These are phyloP conservation scores for Mastomys coucha DNA, from an alignment of 2,113 vertebrate genomes.

Conservation along the genomic window DNA sequence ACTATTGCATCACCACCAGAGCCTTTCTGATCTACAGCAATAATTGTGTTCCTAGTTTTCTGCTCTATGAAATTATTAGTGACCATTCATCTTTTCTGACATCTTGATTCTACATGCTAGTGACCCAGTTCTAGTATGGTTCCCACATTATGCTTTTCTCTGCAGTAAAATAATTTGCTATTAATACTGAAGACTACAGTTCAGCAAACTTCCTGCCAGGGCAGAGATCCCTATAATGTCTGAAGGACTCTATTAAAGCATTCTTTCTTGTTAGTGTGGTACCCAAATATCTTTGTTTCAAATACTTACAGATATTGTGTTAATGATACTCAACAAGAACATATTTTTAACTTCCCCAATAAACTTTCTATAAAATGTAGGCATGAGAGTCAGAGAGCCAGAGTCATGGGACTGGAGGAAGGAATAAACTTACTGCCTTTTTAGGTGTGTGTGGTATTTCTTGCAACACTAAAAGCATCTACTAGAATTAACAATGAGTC, in stretches of 20 bases:
- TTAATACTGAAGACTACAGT: neutral
- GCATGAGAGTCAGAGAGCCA: fast-evolving
- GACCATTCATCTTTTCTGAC: neutral
- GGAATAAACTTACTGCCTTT: neutral
- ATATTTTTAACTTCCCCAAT: neutral
- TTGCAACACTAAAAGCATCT: neutral
- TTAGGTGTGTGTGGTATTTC: neutral
- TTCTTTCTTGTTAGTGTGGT: neutral
- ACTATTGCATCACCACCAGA: neutral
- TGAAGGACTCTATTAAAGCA: fast-evolving
- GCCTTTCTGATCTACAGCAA: neutral
- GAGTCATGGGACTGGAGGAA: fast-evolving
- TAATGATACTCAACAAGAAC: neutral
- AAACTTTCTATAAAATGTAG: neutral
- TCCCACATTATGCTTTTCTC: neutral
- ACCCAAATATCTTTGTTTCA: fast-evolving
- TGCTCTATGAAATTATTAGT: neutral
- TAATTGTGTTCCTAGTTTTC: neutral
- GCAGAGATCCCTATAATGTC: fast-evolving
- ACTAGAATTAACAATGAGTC: neutral
- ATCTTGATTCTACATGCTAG: neutral
- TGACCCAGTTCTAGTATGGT: neutral
- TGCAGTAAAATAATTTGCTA: neutral
- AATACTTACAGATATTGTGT: neutral
- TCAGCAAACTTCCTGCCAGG: neutral